phyloP scores from a whole-genome alignment of 2,113 vertebrate species.

The Rhynchomys soricoides region DNA sequence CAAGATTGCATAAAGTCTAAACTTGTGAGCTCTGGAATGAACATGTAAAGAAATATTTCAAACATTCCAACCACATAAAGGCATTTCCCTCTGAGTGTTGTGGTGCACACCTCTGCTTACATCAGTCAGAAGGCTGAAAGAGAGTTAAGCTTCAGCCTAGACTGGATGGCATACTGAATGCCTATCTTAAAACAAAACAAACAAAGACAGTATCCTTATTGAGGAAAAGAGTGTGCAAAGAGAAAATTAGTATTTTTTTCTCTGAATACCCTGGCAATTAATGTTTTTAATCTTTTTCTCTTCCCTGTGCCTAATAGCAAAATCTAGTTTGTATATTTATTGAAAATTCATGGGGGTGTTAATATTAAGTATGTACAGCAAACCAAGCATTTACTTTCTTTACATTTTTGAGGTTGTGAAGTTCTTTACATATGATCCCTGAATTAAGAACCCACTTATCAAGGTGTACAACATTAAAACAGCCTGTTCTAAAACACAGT shows the following conservation, averaged over 20 bases:
- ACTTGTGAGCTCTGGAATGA: constrained; percentile 8
- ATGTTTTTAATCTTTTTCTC: background rate
- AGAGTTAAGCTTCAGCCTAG: background rate
- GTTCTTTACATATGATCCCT: background rate
- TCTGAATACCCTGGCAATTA: background rate
- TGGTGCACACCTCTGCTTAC: background rate
- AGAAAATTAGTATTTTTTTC: background rate
- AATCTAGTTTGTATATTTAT: constrained; percentile 13
- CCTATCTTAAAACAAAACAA: background rate
- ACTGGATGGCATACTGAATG: background rate
- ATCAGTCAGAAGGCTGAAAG: background rate
- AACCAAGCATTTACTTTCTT: background rate
- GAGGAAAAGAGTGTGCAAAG: background rate
- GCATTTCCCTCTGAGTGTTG: background rate
- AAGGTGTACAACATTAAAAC: background rate
- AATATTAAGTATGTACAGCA: background rate
- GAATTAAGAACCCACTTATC: background rate
- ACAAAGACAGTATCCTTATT: background rate
- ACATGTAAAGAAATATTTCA: background rate
- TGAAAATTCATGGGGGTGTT: background rate
- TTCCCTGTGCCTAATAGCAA: background rate
- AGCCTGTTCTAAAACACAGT: background rate
- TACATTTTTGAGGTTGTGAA: background rate
- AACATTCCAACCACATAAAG: background rate
- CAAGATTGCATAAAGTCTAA: constrained; percentile 12